phyloP scores from a whole-genome alignment of 2,888 invertebrate genomes.

The Megalurothrips usitatus region DNA sequence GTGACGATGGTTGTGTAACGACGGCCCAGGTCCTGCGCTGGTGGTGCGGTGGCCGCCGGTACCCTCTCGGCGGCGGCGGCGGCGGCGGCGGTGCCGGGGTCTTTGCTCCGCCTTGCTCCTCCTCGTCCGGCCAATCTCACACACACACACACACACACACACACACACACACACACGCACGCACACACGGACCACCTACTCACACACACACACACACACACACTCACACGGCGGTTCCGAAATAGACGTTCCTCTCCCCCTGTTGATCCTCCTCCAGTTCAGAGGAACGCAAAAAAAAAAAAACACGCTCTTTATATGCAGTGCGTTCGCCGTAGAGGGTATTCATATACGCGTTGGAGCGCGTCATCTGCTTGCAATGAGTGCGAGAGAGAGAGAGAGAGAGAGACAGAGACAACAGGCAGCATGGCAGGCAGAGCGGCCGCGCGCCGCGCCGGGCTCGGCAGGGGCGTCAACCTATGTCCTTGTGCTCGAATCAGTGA shows the following conservation, averaged over 20 bases:
- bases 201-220: neutral
- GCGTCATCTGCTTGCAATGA: neutral
- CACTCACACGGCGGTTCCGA: neutral
- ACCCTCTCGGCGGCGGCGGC: no score
- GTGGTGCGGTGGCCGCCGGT: no score
- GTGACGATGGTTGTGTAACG: neutral
- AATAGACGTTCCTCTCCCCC: no score
- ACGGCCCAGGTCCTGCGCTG: neutral
- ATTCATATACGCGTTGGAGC: no score
- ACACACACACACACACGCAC: neutral
- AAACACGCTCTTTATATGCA: no score
- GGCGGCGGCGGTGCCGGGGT: neutral
- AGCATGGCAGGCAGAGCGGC: neutral
- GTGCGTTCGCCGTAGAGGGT: no score
- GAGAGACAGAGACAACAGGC: neutral
- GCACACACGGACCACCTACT: neutral
- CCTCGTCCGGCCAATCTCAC: neutral
- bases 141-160: neutral
- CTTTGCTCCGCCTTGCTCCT: neutral
- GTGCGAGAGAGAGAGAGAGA: neutral
- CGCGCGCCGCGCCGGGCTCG: neutral
- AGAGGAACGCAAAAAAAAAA: no score
- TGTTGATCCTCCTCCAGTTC: no score
- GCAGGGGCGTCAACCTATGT: constrained; percentile 13
- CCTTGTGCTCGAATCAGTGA: constrained; percentile 20